These are phyloP conservation scores for Spatulosminthurus flaviceps DNA, from an alignment of 2,888 invertebrate species.

Conservation along the genomic window DNA sequence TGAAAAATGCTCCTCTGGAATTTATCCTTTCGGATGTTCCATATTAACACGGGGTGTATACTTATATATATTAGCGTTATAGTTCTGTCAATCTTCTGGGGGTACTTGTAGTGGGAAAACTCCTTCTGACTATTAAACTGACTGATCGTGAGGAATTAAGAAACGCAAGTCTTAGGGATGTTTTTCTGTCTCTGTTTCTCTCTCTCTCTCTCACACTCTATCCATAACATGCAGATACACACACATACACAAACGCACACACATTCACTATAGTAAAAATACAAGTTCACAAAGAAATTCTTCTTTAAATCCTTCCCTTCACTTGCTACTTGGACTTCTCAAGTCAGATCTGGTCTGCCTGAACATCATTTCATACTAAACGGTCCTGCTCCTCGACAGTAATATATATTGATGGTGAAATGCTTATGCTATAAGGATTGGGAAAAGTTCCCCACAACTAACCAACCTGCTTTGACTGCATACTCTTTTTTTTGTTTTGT, in stretches of 20 bases:
- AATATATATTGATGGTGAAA: background rate
- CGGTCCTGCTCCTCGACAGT: background rate
- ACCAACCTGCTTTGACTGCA: background rate
- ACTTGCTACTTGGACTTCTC: slow-evolving; percentile 1
- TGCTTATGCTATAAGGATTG: background rate
- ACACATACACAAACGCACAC: background rate
- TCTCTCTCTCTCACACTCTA: background rate
- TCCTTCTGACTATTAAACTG: background rate
- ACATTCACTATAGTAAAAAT: background rate
- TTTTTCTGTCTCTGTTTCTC: no score
- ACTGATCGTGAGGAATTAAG: slow-evolving; percentile 28
- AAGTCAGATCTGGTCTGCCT: slow-evolving; percentile 5
- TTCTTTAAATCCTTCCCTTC: slow-evolving; percentile 2
- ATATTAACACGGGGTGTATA: background rate
- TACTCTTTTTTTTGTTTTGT: background rate
- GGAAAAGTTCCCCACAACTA: background rate
- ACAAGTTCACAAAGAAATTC: slow-evolving; percentile 19
- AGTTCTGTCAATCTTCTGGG: no score
- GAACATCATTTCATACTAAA: slow-evolving; percentile 22
- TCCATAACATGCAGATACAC: background rate
- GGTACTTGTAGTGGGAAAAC: no score
- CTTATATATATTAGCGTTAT: no score
- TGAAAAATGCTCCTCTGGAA: background rate
- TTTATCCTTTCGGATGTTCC: background rate
- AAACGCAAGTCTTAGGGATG: slow-evolving; percentile 4